These are phyloP conservation scores for Callosobruchus maculatus DNA, from an alignment of 2,888 invertebrate genomes.

Conservation along the genomic window DNA sequence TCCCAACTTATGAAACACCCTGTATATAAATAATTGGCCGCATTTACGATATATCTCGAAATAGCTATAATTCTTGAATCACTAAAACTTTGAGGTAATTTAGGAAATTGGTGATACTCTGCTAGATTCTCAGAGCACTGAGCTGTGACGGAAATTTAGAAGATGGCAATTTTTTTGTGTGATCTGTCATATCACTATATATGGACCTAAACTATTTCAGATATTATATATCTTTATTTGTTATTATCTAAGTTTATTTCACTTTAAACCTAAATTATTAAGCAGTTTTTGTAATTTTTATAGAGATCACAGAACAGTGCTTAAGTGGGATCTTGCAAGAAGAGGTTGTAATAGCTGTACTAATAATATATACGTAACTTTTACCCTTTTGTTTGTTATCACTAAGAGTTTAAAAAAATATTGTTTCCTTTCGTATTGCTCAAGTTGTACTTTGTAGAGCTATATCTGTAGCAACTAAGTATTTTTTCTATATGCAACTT, in stretches of 20 bases:
- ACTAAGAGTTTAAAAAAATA: too few relatives aligned
- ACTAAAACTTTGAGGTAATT: not conserved
- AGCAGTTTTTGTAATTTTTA: too few relatives aligned
- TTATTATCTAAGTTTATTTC: too few relatives aligned
- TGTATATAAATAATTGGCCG: too few relatives aligned
- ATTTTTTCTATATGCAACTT: not conserved
- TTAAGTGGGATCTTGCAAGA: not conserved
- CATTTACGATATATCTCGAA: too few relatives aligned
- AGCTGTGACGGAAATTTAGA: not conserved
- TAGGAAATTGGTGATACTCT: not conserved
- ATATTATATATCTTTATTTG: too few relatives aligned
- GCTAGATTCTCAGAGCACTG: not conserved
- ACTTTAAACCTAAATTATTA: too few relatives aligned
- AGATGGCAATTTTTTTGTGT: not conserved
- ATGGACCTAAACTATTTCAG: too few relatives aligned
- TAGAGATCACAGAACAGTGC: too few relatives aligned
- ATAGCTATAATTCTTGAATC: not conserved
- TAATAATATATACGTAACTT: not conserved
- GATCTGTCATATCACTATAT: too few relatives aligned
- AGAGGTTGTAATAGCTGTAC: not conserved
- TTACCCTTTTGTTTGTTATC: not conserved
- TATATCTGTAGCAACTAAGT: not conserved
- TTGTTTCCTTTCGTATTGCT: not conserved
- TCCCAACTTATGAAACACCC: too few relatives aligned
- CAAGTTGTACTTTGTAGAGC: not conserved